Percentiles rank a stretch among this genome's conserved stretches.
phyloP scores from a whole-genome alignment of 1,140 invertebrate genomes.

The Sycobia sp. region DNA sequence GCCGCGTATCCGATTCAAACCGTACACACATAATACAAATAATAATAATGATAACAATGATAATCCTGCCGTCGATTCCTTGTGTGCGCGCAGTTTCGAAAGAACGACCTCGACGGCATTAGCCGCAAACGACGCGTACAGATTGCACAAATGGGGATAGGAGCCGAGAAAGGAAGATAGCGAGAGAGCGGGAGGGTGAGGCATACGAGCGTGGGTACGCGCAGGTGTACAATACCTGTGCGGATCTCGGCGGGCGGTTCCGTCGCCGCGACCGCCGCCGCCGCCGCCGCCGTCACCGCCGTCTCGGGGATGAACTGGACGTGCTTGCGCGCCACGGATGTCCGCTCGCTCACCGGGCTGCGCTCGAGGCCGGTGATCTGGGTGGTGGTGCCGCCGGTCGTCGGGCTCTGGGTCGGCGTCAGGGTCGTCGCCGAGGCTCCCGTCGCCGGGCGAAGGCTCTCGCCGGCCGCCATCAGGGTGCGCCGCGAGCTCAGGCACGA shows the following conservation, averaged over 20 bases:
- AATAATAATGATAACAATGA: too few relatives aligned
- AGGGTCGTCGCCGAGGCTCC: slow-evolving; percentile 40
- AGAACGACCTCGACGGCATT: too few relatives aligned
- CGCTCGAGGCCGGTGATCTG: slow-evolving; percentile 39
- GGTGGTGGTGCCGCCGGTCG: slow-evolving; percentile 40
- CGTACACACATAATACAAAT: too few relatives aligned
- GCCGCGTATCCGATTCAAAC: too few relatives aligned
- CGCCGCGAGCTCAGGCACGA: slow-evolving; percentile 46
- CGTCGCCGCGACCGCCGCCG: too few relatives aligned
- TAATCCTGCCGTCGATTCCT: too few relatives aligned
- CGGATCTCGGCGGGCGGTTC: too few relatives aligned
- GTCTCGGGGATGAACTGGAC: slow-evolving; percentile 58
- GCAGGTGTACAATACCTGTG: too few relatives aligned
- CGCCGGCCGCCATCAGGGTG: slow-evolving; percentile 43
- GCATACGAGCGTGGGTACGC: too few relatives aligned
- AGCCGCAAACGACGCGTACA: neutral
- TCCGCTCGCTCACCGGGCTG: slow-evolving; percentile 42
- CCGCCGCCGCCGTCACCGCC: neutral
- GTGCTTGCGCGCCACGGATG: slow-evolving; percentile 46
- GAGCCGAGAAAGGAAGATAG: neutral
- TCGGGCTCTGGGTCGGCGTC: slow-evolving; percentile 54
- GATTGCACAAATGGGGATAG: too few relatives aligned
- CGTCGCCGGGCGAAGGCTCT: slow-evolving; percentile 51
- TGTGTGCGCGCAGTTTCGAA: too few relatives aligned
- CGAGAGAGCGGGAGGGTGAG: neutral